Evolutionary conservation across 2,888 invertebrate genomes (phyloP), one percentile per base, ranked within the genome.

Genomic region (Trachelus stipa): DNA sequence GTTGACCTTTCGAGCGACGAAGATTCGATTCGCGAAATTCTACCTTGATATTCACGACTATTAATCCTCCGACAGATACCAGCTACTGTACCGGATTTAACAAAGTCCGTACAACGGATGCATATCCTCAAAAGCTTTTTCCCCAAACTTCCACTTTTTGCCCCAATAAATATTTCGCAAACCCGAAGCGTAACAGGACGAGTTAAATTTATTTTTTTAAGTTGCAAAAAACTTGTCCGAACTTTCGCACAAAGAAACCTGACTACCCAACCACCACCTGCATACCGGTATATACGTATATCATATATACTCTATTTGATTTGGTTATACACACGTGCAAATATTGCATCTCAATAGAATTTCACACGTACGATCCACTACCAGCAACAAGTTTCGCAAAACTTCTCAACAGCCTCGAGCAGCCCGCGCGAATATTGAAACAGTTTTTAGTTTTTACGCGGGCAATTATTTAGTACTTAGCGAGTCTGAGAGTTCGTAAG

Each of bases 401-500:
- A 84, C 85, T 84, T 87, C 83, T 80, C 76, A 30, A 76, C 79
- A 75, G 76, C 76, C 77, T 79, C 80, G 77, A 31, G 77, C 80
- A 76, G 71, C 77, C 73, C 77, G 80, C 77, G 75, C 37, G 79
- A 73, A 76, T 81, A 84, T 83, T 84, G 81, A 77, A 79, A 79
- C 71, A 77, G 83, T 83, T 80, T 83, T 77, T 40, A 76, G 76
- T 76, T 76, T 76, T 76, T 76, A 34, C 69, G 30, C 31, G n/a
- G n/a, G 31, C 34, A 69, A 76, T 76, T 76, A 76, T 76, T 76
- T 76, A 34, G 34, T 69, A 69, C 76, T 76, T 76, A 76, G n/a
- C 76, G 31, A 35, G 68, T 76, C 76, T 34, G 33, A 11, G 34
- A 68, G 23, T 40, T 68, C 71, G 73, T 78, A 80, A 78, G 76